phyloP scores from a whole-genome alignment of 2,888 invertebrate genomes.

The Drosophila borborema region DNA sequence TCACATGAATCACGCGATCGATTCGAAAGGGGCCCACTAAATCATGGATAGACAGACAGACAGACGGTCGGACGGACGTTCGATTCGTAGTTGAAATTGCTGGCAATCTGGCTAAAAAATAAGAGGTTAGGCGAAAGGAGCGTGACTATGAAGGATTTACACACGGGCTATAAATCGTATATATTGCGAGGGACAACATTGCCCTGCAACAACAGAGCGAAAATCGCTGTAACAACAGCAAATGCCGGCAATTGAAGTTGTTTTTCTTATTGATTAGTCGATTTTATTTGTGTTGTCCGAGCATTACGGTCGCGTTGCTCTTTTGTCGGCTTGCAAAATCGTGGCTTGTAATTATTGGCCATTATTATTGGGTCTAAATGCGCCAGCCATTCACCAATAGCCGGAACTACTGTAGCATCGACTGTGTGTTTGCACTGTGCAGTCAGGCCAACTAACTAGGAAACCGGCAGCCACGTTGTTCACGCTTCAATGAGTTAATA shows the following conservation, averaged over 20 bases:
- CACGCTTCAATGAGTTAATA: conserved; percentile 68
- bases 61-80: conserved; percentile 44
- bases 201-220: conserved; percentile 17
- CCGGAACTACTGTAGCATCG: conserved; percentile 72
- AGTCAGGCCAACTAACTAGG: conserved; percentile 46
- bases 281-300: conserved; percentile 54
- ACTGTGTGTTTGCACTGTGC: conserved; percentile 9
- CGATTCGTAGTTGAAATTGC: conserved; percentile 56
- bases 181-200: conserved; percentile 22
- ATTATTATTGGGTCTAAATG: conserved; percentile 70
- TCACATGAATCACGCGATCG: conserved; percentile 49
- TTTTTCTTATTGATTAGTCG: conserved; percentile 68
- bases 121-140: conserved; percentile 45
- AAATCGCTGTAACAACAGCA: conserved; percentile 40
- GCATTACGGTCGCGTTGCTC: conserved; percentile 29
- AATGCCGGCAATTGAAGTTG: conserved; percentile 45
- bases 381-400: conserved; percentile 63
- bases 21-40: conserved; percentile 63
- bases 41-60: conserved; percentile 57
- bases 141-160: conserved; percentile 74
- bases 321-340: conserved; percentile 72
- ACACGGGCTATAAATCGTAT: conserved; percentile 68
- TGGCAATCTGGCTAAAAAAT: conserved; percentile 17
- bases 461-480: conserved; percentile 48
- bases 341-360: conserved; percentile 78